Evolutionary conservation across 2,113 vertebrate species (phyloP).

Genomic region (Girardinichthys multiradiatus): DNA sequence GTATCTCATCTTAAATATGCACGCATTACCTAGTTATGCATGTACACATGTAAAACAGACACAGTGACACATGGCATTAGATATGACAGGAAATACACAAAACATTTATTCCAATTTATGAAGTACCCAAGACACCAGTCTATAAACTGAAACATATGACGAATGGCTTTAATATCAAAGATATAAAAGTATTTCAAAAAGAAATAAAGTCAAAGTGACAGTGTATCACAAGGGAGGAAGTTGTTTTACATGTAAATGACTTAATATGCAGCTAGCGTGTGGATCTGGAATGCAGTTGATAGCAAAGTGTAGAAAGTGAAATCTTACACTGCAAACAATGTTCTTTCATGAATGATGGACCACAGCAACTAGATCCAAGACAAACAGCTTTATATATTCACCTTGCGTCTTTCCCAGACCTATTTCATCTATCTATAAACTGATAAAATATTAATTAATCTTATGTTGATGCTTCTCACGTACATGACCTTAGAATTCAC

Average conservation of each 20-base stretch:
- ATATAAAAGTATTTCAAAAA: constrained; percentile 60
- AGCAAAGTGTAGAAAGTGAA: constrained; percentile 52
- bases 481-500: too few relatives aligned
- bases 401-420: not conserved
- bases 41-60: constrained; percentile 1
- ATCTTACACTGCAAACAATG: constrained; percentile 36
- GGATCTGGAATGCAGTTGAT: constrained; percentile 68
- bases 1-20: not conserved
- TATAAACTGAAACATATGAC: constrained; percentile 60
- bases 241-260: constrained; percentile 70
- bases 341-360: constrained; percentile 32
- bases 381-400: constrained; percentile 21
- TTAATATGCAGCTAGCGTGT: constrained; percentile 55
- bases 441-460: too few relatives aligned
- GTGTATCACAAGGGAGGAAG: constrained; percentile 57
- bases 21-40: not conserved
- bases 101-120: constrained; percentile 42
- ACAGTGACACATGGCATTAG: constrained; percentile 9
- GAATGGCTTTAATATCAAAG: constrained; percentile 65
- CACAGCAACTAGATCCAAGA: constrained; percentile 19
- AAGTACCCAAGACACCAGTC: constrained; percentile 50
- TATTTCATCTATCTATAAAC: too few relatives aligned
- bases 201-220: constrained; percentile 68
- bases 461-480: too few relatives aligned
- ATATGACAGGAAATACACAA: constrained; percentile 38